These are phyloP conservation scores for Schizaphis graminum DNA, from an alignment of 2,888 invertebrate species.

Conservation along the genomic window DNA sequence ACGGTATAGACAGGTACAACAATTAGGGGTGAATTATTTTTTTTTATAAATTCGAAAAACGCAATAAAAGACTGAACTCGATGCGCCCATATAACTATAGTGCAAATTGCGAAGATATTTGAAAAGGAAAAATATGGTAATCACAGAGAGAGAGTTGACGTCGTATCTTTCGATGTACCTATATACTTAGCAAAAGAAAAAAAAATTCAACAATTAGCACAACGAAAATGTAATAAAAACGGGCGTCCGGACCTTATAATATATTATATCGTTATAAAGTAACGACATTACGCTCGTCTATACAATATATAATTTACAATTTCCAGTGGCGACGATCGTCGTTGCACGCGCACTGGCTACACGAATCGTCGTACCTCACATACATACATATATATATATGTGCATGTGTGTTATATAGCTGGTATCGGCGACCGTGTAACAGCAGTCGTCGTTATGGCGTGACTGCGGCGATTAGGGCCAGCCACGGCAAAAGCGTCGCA, in stretches of 20 bases:
- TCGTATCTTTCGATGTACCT: background rate
- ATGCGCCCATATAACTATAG: background rate
- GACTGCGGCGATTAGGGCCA: background rate
- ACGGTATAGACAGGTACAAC: background rate
- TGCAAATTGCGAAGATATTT: background rate
- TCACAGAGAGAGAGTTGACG: background rate
- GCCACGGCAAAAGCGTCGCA: background rate
- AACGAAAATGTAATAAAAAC: background rate
- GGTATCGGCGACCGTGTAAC: no score
- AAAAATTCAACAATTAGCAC: background rate
- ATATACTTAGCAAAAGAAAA: no score
- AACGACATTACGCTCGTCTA: background rate
- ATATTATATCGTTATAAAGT: background rate
- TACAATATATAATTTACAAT: no score
- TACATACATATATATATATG: no score
- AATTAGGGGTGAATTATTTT: background rate
- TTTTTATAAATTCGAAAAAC: background rate
- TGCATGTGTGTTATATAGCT: no score
- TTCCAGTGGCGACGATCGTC: no score
- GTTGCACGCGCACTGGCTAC: no score
- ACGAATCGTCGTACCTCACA: no score
- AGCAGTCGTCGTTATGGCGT: background rate
- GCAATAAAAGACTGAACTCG: background rate
- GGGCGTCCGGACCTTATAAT: background rate
- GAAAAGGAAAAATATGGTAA: background rate